Evolutionary conservation across 2,888 invertebrate genomes (phyloP).

Genomic region (Hydropsyche betteni): DNA sequence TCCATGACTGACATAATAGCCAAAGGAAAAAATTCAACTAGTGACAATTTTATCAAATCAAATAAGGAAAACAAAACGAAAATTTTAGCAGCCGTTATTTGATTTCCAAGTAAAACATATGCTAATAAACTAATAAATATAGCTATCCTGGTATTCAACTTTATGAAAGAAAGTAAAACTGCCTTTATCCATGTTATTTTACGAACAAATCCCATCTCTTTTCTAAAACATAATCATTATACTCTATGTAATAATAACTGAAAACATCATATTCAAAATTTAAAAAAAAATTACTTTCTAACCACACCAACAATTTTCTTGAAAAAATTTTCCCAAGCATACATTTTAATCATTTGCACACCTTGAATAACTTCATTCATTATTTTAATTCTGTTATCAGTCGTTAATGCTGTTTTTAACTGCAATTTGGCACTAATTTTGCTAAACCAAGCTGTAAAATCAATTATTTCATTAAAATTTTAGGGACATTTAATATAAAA

Average conservation of each 20-base stretch:
- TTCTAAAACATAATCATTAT: conserved; percentile 54
- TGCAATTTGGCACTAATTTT: conserved; percentile 34
- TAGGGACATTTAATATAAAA: neutral
- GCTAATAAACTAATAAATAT: conserved; percentile 70
- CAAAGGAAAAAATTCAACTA: conserved; percentile 77
- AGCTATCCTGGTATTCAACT: conserved; percentile 66
- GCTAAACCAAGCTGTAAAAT: conserved; percentile 42
- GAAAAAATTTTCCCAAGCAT: conserved; percentile 71
- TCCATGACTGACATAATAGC: conserved; percentile 81
- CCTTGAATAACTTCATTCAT: conserved; percentile 74
- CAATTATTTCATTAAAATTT: no score
- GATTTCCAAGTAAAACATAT: conserved; percentile 65
- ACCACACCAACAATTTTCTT: conserved; percentile 64
- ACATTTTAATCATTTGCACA: conserved; percentile 73
- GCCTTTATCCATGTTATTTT: conserved; percentile 66
- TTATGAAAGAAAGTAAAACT: conserved; percentile 60
- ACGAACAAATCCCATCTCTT: conserved; percentile 61
- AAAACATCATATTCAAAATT: conserved; percentile 54
- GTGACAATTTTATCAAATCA: conserved; percentile 75
- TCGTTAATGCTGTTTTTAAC: conserved; percentile 66
- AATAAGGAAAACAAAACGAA: conserved; percentile 76
- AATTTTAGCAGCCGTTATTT: conserved; percentile 69
- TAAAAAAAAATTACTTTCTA: conserved; percentile 45
- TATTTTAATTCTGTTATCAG: conserved; percentile 72
- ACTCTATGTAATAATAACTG: conserved; percentile 58